Evolutionary conservation across 1,140 invertebrate species (phyloP), one percentile per base, ranked within the genome.

Genomic region (Diabrotica virgifera): DNA sequence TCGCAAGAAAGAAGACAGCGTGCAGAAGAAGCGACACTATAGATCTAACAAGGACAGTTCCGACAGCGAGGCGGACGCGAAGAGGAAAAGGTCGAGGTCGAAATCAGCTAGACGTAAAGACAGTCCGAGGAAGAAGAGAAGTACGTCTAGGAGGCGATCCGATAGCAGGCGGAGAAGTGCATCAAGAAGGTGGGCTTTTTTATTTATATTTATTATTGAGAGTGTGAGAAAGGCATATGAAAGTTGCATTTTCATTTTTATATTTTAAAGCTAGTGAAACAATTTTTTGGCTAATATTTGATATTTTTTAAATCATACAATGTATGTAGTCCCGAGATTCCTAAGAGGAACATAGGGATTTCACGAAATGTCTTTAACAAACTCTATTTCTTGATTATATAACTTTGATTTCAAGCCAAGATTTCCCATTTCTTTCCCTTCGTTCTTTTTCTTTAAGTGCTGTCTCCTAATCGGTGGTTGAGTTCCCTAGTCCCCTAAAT

Each of bases 21-120:
- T 92, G 7, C 90, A 92, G 74, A 90, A 90, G 51, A 91, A 91
- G 69, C 82, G 93, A 35, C 92, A 94, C 59, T 95, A 95, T 74
- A 84, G 93, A 8, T 93, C 92, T 57, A 93, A 93, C 73, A 90
- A 91, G 52, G 89, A 91, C 68, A 89, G 87, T 36, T 90, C 88
- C 0, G 89, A 86, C 55, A 91, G 88, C 69, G 76, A 79, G 62
- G 60, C 67, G 5, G 77, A 76, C 52, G 75, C 73, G 55, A 76
- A 76, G 57, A 67, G 75, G 40, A 70, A 70, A 11, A 72, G 77
- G 66, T 76, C 75, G 14, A 11, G 80, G 74, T 67, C 83, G 77
- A 73, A 81, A 77, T 71, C 79, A 76, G 60, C 79, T 69, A 61
- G 72, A 69, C 14, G 80, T 11, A 72, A 66, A 52, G 67, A 67